Base-by-base conservation (phyloP, 2,113 vertebrate species). In the Otis tarda region DNA sequence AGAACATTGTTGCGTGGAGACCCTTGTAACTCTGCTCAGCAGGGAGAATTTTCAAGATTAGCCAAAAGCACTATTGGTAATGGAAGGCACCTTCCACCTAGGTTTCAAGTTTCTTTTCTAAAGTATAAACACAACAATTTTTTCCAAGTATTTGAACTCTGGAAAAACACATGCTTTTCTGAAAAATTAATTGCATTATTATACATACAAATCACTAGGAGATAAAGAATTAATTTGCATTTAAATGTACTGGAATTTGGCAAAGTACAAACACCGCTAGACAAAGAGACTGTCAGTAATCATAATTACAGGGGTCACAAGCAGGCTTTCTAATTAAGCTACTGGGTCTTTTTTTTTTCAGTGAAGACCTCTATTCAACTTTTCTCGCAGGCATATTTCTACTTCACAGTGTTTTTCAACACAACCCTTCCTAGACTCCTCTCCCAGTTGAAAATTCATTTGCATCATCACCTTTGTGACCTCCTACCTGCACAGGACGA, bases 401-500 rank as follows among this genome's bases (percentile, higher is more conserved):
- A 17, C 28, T 67, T 79, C 33, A 33, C 21, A 9, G 20, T 12
- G 16, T 14, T 88, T 87, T 95, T 79, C 50, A 71, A 45, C n/a
- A 39, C 6, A 67, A 15, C 28, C 55, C 47, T 35, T 7, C 64
- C 71, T 60, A 4, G 4, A 14, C 5, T 56, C 31, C 60, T 39
- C 55, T 89, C 52, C 39, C 39, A 64, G 19, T 30, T 80, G 87
- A 76, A 88, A 92, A 80, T 6, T 57, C 10, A 52, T 35, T 21
- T 35, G 47, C 5, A 55, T 55, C 27, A 33, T 57, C 17, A 85
- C 14, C 37, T 70, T 53, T 63, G 33, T 74, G n/a, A 90, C 39
- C 15, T 8, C 57, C 79, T 98, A 99, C 99, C 99, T 99, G 99
- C 47, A 99, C 22, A 9, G 98, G 98, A 57, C 98, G 97, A 61